phyloP scores from a whole-genome alignment of 2,797 vertebrate genomes.

The Synanceia verrucosa region DNA sequence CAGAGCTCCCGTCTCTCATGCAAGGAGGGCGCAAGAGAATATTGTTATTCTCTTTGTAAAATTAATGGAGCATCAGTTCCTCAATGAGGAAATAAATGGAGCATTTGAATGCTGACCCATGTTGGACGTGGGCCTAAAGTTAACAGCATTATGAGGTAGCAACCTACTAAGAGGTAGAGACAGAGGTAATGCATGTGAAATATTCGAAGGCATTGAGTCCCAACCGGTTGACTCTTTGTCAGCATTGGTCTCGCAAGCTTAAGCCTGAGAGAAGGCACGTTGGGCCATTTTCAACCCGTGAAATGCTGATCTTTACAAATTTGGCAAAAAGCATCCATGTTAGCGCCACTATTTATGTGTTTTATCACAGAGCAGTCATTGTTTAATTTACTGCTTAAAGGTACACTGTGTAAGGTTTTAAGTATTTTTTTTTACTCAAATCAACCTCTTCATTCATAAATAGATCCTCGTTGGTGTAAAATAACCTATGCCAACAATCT shows the following conservation, averaged over 20 bases:
- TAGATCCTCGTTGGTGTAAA: too few relatives aligned
- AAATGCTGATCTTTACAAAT: neutral
- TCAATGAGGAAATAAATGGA: constrained; percentile 56
- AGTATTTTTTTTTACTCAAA: too few relatives aligned
- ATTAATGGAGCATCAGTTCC: constrained; percentile 49
- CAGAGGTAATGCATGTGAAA: neutral
- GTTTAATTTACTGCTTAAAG: neutral
- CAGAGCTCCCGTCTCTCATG: constrained; percentile 8
- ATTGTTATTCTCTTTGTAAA: constrained; percentile 46
- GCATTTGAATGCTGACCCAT: constrained; percentile 42
- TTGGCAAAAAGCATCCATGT: neutral
- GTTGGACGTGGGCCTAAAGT: constrained; percentile 25
- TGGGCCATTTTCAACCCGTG: neutral
- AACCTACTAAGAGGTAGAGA: neutral
- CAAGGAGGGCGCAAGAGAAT: constrained; percentile 25
- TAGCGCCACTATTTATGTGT: neutral
- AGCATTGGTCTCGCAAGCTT: neutral
- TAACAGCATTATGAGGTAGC: constrained; percentile 27
- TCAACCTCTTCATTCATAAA: too few relatives aligned
- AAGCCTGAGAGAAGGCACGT: neutral
- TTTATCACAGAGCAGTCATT: neutral
- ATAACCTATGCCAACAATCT: too few relatives aligned
- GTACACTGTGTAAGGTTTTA: too few relatives aligned
- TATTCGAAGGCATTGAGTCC: neutral
- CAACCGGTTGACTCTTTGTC: neutral